Percentiles rank a stretch among this genome's conserved stretches.
phyloP scores from a whole-genome alignment of 2,113 vertebrate species.

The Cervus canadensis region DNA sequence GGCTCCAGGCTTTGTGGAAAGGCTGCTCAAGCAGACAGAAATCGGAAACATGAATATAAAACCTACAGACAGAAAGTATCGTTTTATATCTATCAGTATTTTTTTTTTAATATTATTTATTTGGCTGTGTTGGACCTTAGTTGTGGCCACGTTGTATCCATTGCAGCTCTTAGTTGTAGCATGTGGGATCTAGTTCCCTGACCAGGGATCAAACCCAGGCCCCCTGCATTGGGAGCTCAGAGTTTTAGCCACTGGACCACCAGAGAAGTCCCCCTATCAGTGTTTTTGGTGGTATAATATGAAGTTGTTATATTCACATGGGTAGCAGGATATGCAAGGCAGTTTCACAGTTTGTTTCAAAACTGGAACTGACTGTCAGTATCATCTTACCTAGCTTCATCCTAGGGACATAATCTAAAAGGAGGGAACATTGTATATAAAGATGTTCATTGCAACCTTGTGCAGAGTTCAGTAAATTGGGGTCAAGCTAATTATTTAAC shows the following conservation, averaged over 20 bases:
- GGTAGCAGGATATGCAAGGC: not conserved
- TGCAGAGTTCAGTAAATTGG: not conserved
- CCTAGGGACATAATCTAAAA: constrained; percentile 20
- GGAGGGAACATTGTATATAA: not conserved
- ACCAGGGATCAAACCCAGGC: not conserved
- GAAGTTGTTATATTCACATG: not conserved
- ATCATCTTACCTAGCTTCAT: not conserved
- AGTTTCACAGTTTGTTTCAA: not conserved
- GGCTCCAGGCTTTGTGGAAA: not conserved
- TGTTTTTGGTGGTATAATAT: not conserved
- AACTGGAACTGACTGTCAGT: not conserved
- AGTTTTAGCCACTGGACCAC: not conserved
- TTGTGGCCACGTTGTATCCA: not conserved
- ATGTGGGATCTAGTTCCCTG: not conserved
- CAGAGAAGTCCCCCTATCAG: not conserved
- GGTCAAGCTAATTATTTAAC: not conserved
- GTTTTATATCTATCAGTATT: not conserved
- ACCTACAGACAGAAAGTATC: not conserved
- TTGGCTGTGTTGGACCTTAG: not conserved
- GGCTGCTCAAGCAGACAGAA: not conserved
- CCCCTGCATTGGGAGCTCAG: not conserved
- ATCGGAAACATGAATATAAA: not conserved
- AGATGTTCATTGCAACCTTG: not conserved
- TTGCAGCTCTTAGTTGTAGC: not conserved
- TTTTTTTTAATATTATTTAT: not conserved